Evolutionary conservation across 2,113 vertebrate species (phyloP).

Genomic region (Pterocles gutturalis): DNA sequence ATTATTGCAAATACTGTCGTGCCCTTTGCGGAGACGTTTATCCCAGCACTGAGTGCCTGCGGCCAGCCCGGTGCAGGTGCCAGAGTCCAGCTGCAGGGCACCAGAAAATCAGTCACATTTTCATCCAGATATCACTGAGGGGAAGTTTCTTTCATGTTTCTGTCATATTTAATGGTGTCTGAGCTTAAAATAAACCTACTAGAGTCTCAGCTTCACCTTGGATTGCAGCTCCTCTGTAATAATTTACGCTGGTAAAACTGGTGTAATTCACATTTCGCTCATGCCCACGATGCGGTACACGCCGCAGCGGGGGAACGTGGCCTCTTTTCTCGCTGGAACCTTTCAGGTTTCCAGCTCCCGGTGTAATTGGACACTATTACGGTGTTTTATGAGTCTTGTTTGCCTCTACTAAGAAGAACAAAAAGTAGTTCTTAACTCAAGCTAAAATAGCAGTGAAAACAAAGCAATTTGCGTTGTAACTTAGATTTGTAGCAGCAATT

Average conservation of each 20-base stretch:
- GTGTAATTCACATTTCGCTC: not conserved
- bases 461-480: not conserved
- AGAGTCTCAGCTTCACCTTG: slow-evolving; percentile 11
- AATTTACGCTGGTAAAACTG: not conserved
- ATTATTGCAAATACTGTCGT: accelerated
- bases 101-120: not conserved
- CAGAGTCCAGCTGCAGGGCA: not conserved
- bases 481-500: not conserved
- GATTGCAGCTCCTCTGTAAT: slow-evolving; percentile 7
- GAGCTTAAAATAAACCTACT: slow-evolving; percentile 42
- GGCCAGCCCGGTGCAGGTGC: not conserved
- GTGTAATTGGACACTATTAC: not conserved
- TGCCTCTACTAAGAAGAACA: not conserved
- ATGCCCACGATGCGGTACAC: not conserved
- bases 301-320: not conserved
- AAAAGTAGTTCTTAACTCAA: not conserved
- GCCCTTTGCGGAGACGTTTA: not conserved
- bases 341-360: not conserved
- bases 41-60: not conserved
- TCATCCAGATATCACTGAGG: not conserved
- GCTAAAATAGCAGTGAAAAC: not conserved
- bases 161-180: not conserved
- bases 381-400: not conserved
- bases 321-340: not conserved
- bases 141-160: slow-evolving; percentile 7